Conservation (phyloP, 1,140 invertebrate genomes). For the Zaprionus ornatus region DNA sequence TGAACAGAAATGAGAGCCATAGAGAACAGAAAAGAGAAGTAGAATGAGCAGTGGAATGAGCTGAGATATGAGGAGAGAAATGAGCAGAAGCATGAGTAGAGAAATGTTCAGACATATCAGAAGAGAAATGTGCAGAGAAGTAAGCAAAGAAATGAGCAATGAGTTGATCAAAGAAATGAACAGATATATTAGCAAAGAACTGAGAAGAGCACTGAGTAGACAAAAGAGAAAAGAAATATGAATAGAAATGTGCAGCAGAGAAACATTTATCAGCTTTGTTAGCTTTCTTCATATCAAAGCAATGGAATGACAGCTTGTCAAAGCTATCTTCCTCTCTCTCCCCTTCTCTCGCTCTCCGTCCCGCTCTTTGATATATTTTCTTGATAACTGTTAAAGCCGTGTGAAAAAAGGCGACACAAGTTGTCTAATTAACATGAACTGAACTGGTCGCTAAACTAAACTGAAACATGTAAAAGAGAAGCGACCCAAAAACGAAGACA, state of each 20-base stretch:
- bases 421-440: constrained; percentile 67
- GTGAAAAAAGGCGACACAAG: constrained; percentile 45
- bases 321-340: background rate
- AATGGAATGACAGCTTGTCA: constrained; percentile 18
- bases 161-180: too few relatives aligned
- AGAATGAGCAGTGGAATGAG: too few relatives aligned
- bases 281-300: constrained; percentile 39
- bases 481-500: constrained; percentile 5
- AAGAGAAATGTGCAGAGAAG: too few relatives aligned
- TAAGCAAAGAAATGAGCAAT: background rate
- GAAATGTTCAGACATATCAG: too few relatives aligned
- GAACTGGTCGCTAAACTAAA: constrained; percentile 55
- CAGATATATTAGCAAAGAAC: too few relatives aligned
- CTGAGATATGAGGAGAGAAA: too few relatives aligned
- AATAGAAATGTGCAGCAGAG: constrained; percentile 24
- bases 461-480: constrained; percentile 4
- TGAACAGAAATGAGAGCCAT: background rate
- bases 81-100: too few relatives aligned
- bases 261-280: constrained; percentile 38
- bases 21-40: too few relatives aligned
- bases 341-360: background rate
- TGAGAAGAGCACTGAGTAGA: background rate
- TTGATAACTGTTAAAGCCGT: constrained; percentile 53
- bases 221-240: background rate
- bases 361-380: constrained; percentile 49